Evolutionary conservation across 2,797 vertebrate genomes (phyloP).

Genomic region (Lithobates pipiens): DNA sequence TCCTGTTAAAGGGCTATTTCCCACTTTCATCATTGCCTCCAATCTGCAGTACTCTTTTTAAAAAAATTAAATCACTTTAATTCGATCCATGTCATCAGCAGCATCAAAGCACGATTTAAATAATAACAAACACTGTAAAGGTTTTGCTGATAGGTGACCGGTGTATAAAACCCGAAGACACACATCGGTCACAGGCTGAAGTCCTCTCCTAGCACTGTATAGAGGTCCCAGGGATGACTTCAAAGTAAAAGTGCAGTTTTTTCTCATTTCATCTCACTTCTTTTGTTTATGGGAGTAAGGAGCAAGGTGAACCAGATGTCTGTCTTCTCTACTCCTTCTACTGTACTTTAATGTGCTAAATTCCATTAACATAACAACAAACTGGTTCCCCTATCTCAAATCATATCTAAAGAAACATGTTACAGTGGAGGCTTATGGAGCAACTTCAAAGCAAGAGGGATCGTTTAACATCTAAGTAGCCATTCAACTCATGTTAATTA

Average conservation of each 20-base stretch:
- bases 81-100: neutral
- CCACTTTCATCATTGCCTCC: neutral
- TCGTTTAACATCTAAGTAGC: constrained; percentile 47
- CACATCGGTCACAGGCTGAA: neutral
- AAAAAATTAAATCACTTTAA: neutral
- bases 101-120: neutral
- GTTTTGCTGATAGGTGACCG: neutral
- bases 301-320: constrained; percentile 81
- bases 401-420: constrained; percentile 63
- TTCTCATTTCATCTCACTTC: constrained; percentile 71
- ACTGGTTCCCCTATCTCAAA: constrained; percentile 76
- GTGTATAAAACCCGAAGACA: neutral
- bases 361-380: constrained; percentile 76
- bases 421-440: constrained; percentile 10
- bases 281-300: constrained; percentile 80
- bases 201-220: neutral
- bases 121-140: neutral
- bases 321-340: constrained; percentile 65
- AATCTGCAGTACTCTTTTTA: neutral
- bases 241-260: constrained; percentile 70
- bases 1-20: constrained; percentile 20
- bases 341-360: constrained; percentile 78
- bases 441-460: constrained; percentile 47
- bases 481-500: constrained; percentile 50
- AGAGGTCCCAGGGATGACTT: constrained; percentile 63